Evolutionary conservation across 2,113 vertebrate species (phyloP).

Genomic region (Cervus canadensis): DNA sequence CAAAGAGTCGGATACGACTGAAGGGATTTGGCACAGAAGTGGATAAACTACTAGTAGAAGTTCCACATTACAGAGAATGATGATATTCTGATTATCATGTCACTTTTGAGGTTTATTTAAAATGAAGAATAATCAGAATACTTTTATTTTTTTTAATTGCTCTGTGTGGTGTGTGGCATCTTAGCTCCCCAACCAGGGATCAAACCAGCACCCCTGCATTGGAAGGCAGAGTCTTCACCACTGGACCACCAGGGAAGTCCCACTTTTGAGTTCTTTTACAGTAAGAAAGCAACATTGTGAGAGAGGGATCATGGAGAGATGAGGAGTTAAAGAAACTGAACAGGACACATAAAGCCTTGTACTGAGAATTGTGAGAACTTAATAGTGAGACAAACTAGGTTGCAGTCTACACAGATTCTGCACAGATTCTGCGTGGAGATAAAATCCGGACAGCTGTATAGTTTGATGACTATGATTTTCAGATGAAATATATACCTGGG

Average conservation of each 20-base stretch:
- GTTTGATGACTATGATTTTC: background rate
- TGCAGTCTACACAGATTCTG: background rate
- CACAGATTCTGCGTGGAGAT: background rate
- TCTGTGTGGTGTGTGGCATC: background rate
- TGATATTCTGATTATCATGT: background rate
- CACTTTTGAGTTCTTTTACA: background rate
- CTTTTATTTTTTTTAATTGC: background rate
- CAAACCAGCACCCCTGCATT: rapidly evolving
- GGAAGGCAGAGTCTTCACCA: background rate
- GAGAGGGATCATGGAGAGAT: background rate
- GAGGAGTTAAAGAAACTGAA: background rate
- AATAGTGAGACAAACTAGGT: background rate
- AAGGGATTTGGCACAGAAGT: background rate
- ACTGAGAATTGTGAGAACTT: background rate
- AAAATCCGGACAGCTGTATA: background rate
- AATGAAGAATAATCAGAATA: background rate
- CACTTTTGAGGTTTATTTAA: background rate
- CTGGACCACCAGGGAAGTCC: background rate
- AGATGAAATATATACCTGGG: background rate
- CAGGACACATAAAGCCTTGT: background rate
- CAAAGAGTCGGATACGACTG: background rate
- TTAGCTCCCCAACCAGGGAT: background rate
- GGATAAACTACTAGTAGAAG: background rate
- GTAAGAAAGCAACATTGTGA: background rate
- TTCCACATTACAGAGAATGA: background rate